Evolutionary conservation across 30 jellyfish, hydroid and myxozoan species (phyloP).

Genomic region (Rhopilema esculentum): DNA sequence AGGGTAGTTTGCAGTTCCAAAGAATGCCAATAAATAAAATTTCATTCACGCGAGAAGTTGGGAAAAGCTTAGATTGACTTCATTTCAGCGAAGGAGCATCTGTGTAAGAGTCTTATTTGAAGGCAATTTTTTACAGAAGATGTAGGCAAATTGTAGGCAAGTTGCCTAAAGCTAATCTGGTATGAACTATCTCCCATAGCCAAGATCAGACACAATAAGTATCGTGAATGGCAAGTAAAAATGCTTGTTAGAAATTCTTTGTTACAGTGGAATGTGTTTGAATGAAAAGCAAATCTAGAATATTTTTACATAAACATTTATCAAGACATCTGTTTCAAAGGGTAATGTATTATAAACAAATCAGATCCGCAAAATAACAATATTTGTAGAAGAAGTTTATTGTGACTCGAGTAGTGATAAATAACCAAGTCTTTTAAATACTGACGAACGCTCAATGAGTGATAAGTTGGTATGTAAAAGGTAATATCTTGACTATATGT

Average conservation of each 20-base stretch:
- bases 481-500: no score
- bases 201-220: background rate
- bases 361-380: background rate
- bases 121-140: no score
- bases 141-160: no score
- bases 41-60: no score
- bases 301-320: background rate
- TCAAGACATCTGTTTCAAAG: background rate
- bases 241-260: background rate
- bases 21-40: no score
- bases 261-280: background rate
- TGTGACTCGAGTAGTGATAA: no score
- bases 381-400: background rate
- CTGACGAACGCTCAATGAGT: background rate
- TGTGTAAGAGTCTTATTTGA: no score
- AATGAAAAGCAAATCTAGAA: background rate
- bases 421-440: background rate
- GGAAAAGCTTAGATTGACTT: no score
- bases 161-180: no score
- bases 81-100: no score
- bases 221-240: background rate
- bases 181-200: background rate
- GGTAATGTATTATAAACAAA: background rate
- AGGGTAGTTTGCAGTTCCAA: no score
- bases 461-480: no score